Evolutionary conservation across 2,113 vertebrate genomes (phyloP).

Genomic region (Scomber colias): DNA sequence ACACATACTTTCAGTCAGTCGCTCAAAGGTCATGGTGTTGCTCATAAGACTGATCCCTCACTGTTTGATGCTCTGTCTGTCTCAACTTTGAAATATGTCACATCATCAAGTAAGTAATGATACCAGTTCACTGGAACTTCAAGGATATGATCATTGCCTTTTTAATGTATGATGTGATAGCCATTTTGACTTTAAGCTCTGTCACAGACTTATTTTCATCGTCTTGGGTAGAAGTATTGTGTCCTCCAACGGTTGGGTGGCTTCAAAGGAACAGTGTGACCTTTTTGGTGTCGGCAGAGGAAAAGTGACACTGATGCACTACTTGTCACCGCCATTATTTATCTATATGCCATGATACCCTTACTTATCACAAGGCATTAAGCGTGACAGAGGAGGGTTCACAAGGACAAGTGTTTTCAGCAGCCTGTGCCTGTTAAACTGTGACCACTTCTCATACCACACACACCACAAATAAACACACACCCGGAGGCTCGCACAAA

Average conservation of each 20-base stretch:
- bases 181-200: not conserved
- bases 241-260: not conserved
- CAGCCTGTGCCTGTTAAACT: slow-evolving; percentile 15
- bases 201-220: not conserved
- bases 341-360: slow-evolving; percentile 28
- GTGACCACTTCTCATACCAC: slow-evolving; percentile 46
- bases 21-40: too few species aligned
- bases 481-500: slow-evolving; percentile 5
- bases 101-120: not conserved
- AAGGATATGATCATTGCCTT: not conserved
- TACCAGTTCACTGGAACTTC: not conserved
- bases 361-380: slow-evolving; percentile 50
- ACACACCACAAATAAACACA: slow-evolving; percentile 11
- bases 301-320: slow-evolving; percentile 56
- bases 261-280: slow-evolving; percentile 38
- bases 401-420: slow-evolving; percentile 61
- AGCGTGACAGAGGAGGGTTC: slow-evolving; percentile 27
- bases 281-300: slow-evolving; percentile 57
- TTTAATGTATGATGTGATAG: not conserved
- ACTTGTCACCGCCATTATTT: slow-evolving; percentile 27
- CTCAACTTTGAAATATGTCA: not conserved
- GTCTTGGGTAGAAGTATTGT: not conserved
- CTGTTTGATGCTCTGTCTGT: too few species aligned
- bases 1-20: too few species aligned
- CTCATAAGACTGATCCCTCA: too few species aligned